These are phyloP conservation scores for Melinaea menophilus DNA, from an alignment of 2,888 invertebrate genomes.

Conservation along the genomic window DNA sequence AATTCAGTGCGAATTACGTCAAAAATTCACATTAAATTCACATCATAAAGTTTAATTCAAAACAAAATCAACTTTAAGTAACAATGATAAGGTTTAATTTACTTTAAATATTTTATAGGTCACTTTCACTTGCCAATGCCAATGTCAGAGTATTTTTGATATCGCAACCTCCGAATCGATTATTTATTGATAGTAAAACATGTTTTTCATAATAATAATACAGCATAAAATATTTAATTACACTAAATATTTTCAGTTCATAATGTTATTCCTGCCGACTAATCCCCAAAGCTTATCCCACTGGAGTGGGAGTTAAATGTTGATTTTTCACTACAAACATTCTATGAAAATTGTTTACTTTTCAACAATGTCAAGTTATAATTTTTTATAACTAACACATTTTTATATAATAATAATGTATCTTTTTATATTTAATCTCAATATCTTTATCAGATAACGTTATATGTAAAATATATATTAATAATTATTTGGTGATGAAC, in stretches of 20 bases:
- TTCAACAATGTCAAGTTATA: background rate
- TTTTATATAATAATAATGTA: too few relatives aligned
- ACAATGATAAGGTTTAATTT: conserved; percentile 31
- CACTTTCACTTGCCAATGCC: conserved; percentile 71
- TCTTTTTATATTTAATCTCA: too few relatives aligned
- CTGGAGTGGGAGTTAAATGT: conserved; percentile 27
- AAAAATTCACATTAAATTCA: too few relatives aligned
- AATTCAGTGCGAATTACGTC: too few relatives aligned
- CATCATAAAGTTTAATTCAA: too few relatives aligned
- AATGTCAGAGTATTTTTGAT: conserved; percentile 72
- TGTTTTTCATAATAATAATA: too few relatives aligned
- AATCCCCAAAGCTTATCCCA: conserved; percentile 24
- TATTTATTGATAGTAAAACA: conserved; percentile 18
- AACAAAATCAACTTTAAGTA: conserved; percentile 22
- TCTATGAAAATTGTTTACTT: conserved; percentile 26
- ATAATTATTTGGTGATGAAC: too few relatives aligned
- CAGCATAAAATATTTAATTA: too few relatives aligned
- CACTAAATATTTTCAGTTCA: conserved; percentile 7
- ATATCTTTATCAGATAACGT: too few relatives aligned
- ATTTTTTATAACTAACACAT: too few relatives aligned
- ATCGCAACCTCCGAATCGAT: conserved; percentile 40
- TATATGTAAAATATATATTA: too few relatives aligned
- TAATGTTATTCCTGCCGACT: conserved; percentile 20
- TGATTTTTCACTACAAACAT: conserved; percentile 24
- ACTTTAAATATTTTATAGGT: conserved; percentile 31